Conservation (phyloP, 2,113 vertebrate genomes). For the Actinemys pallida region DNA sequence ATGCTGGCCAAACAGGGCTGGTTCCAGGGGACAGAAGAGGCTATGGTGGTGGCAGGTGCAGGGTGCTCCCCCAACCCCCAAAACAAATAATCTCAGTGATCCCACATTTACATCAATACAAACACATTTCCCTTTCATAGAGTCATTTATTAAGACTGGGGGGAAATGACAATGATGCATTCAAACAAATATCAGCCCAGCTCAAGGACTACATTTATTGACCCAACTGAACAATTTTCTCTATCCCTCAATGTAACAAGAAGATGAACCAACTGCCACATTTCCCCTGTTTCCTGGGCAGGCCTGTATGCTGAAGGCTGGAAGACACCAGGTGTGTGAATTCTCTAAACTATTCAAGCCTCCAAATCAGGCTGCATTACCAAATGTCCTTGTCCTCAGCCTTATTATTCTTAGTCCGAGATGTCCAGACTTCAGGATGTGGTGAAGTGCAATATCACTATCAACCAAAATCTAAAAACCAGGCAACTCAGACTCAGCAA, state of each 20-base stretch:
- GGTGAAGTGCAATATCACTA: neutral
- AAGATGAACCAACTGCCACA: neutral
- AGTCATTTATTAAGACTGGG: neutral
- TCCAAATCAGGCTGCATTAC: fast-evolving
- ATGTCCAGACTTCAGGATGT: neutral
- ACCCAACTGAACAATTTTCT: neutral
- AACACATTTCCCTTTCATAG: neutral
- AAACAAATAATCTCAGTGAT: neutral
- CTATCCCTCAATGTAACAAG: neutral
- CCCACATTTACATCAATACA: neutral
- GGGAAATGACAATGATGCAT: neutral
- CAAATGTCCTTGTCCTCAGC: neutral
- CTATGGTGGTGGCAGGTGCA: neutral
- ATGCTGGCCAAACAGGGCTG: neutral
- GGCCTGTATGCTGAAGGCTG: neutral
- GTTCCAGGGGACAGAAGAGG: neutral
- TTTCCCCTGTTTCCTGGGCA: neutral
- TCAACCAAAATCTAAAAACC: neutral
- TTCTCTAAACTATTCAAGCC: neutral
- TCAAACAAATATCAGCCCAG: neutral
- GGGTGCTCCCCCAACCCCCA: neutral
- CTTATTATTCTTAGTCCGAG: neutral
- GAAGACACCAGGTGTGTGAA: neutral
- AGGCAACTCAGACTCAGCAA: neutral
- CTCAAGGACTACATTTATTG: neutral